Evolutionary conservation across 1,140 invertebrate genomes (phyloP).

Genomic region (Drosophila seguyi): DNA sequence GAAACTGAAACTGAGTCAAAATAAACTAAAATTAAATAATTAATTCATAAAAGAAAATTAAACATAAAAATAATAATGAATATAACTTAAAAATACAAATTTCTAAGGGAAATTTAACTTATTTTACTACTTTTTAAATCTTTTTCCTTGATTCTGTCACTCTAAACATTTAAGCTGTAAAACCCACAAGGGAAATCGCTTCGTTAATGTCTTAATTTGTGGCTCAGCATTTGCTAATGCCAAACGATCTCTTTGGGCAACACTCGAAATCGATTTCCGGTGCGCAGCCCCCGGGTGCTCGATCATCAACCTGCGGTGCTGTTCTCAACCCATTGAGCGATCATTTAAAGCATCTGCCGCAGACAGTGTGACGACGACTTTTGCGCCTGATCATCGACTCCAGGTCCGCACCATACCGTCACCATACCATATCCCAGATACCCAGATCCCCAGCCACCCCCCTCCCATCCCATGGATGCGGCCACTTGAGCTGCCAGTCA

Average conservation of each 20-base stretch:
- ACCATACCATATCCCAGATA: constrained; percentile 2
- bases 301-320: constrained; percentile 52
- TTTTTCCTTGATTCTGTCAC: neutral
- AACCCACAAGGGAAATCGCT: neutral
- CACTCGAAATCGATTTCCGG: constrained; percentile 65
- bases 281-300: constrained; percentile 43
- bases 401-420: constrained; percentile 5
- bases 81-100: neutral
- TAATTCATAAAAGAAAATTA: neutral
- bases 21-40: neutral
- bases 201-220: constrained; percentile 26
- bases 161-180: neutral
- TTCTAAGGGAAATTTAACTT: neutral
- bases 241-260: constrained; percentile 63
- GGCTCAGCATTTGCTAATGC: constrained; percentile 52
- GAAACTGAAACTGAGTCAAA: rapidly evolving
- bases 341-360: constrained; percentile 60
- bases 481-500: constrained; percentile 77
- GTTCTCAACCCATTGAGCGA: constrained; percentile 23
- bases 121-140: neutral
- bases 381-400: constrained; percentile 12
- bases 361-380: constrained; percentile 78
- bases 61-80: neutral
- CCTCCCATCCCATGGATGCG: neutral
- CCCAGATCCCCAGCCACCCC: constrained; percentile 1